Percentiles rank a stretch among this genome's conserved stretches.
phyloP scores from a whole-genome alignment of 30 jellyfish, hydroid and myxozoan species.

The Chrysaora quinquecirrha region DNA sequence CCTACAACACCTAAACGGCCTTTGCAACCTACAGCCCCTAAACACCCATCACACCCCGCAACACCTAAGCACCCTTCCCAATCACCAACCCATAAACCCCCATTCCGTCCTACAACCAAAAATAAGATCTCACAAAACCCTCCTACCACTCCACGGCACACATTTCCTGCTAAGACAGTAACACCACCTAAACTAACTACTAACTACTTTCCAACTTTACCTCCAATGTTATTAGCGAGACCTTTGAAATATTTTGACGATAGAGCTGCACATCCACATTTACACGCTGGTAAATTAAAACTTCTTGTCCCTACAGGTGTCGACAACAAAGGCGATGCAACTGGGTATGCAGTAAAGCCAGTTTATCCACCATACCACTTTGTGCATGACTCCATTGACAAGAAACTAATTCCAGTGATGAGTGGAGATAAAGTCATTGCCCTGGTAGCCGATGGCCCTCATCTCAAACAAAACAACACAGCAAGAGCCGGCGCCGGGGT shows the following conservation, averaged over 20 bases:
- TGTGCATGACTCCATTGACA: conserved; percentile 18
- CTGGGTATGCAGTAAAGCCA: conserved; percentile 34
- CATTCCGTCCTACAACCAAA: too few species aligned
- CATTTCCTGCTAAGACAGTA: background rate
- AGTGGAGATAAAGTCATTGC: conserved; percentile 80
- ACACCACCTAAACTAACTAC: conserved; percentile 27
- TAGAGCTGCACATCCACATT: conserved; percentile 69
- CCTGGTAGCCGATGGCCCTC: conserved; percentile 53
- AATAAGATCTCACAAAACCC: too few species aligned
- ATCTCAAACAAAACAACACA: conserved; percentile 48
- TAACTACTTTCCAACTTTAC: conserved; percentile 51
- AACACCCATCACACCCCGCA: too few species aligned
- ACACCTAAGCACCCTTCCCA: too few species aligned
- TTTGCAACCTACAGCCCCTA: too few species aligned
- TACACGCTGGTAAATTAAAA: conserved; percentile 93
- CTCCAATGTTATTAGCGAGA: conserved; percentile 79
- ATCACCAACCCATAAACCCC: too few species aligned
- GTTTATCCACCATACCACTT: conserved; percentile 67
- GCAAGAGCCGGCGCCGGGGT: conserved; percentile 79
- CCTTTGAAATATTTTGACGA: conserved; percentile 81
- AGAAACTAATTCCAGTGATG: conserved; percentile 75
- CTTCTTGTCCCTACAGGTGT: conserved; percentile 82
- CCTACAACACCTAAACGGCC: too few species aligned
- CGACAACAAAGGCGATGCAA: conserved; percentile 27
- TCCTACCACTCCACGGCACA: background rate